A percentile compares a stretch with the other conserved stretches of the same genome.
Conservation (phyloP, 2,113 vertebrate genomes). For the Psophia crepitans region DNA sequence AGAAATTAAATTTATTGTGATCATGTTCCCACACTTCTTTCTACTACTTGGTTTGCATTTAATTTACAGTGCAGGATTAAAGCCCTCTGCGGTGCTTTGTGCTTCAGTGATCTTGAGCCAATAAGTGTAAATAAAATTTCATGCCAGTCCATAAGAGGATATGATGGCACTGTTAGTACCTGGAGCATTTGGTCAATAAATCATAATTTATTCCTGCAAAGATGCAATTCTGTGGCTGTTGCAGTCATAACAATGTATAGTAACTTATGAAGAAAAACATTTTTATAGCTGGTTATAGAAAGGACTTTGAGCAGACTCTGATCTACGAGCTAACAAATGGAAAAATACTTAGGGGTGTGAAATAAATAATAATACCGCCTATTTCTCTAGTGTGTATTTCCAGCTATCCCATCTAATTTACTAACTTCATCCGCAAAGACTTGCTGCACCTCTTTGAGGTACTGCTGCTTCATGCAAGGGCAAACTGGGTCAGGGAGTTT, state of each 20-base stretch:
- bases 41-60: neutral
- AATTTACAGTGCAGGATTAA: conserved; percentile 16
- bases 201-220: conserved; percentile 47
- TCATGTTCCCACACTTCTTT: neutral
- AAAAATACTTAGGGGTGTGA: neutral
- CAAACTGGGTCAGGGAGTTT: neutral
- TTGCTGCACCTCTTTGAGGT: neutral
- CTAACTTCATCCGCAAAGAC: neutral
- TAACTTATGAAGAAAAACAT: neutral
- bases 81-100: conserved; percentile 38
- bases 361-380: neutral
- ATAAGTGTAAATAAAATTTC: conserved; percentile 65
- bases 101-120: conserved; percentile 40
- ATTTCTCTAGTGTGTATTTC: neutral
- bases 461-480: neutral
- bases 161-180: conserved; percentile 17
- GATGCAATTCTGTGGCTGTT: neutral
- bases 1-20: neutral
- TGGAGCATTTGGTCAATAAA: conserved; percentile 55
- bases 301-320: neutral
- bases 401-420: neutral
- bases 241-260: neutral
- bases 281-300: neutral
- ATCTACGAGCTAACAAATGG: neutral
- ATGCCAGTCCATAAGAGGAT: conserved; percentile 30